phyloP scores from a whole-genome alignment of 53 echinoderm and acorn worm genomes.

The Crossaster papposus region DNA sequence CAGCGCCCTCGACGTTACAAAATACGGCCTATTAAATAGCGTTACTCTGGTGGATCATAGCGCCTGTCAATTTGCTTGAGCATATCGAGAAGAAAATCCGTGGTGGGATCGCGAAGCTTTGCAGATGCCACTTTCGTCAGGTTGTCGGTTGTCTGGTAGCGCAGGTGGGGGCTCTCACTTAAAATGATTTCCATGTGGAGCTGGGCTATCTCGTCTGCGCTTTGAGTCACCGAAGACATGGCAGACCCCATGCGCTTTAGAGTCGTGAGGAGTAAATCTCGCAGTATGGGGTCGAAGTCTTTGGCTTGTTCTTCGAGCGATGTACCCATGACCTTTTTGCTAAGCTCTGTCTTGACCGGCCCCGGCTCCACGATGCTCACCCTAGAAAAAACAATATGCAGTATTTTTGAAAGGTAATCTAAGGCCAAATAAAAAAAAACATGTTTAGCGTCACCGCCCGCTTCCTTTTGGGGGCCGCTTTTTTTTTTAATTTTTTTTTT shows the following conservation, averaged over 20 bases:
- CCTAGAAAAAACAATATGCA: neutral
- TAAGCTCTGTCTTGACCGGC: neutral
- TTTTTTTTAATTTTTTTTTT: no score
- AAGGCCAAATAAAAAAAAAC: no score
- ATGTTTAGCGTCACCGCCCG: no score
- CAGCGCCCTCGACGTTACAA: no score
- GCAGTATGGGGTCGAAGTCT: neutral
- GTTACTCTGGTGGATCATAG: neutral
- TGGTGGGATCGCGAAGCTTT: neutral
- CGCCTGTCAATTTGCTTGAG: neutral
- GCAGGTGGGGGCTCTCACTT: conserved; percentile 8
- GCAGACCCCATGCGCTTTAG: neutral
- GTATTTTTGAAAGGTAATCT: neutral
- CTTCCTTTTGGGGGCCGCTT: no score
- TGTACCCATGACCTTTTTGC: neutral
- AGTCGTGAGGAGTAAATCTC: neutral
- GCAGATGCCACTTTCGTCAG: neutral
- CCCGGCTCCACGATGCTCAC: conserved; percentile 30
- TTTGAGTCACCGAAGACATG: neutral
- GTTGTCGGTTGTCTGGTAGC: conserved; percentile 8
- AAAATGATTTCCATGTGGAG: conserved; percentile 24
- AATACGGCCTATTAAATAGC: no score
- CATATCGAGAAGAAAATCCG: neutral
- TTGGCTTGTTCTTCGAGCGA: neutral
- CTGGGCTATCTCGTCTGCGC: conserved; percentile 6